phyloP scores from a whole-genome alignment of 2,797 vertebrate species.

The Leucoraja ocellata region DNA sequence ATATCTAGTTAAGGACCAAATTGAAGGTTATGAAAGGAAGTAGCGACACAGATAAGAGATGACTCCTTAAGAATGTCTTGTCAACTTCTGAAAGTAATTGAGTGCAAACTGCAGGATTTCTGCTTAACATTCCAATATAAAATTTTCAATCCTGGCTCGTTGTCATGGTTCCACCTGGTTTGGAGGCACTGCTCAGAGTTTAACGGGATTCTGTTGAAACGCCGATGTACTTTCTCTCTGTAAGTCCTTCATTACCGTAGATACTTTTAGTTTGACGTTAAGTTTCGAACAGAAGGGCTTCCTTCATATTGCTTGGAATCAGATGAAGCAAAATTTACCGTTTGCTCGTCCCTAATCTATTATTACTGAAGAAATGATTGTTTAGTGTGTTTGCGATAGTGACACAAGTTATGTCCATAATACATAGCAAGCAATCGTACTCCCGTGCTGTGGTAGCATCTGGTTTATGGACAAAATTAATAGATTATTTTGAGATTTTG shows the following conservation, averaged over 20 bases:
- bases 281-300: neutral
- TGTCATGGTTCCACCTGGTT: neutral
- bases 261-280: neutral
- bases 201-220: neutral
- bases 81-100: neutral
- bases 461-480: slow-evolving; percentile 1
- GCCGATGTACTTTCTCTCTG: neutral
- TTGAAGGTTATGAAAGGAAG: neutral
- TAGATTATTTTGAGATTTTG: neutral
- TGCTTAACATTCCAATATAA: neutral
- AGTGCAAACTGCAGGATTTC: neutral
- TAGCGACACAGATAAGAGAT: neutral
- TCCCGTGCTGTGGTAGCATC: neutral
- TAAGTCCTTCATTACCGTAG: neutral
- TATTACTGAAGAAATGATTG: neutral
- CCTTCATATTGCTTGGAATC: neutral
- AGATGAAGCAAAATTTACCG: neutral
- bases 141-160: neutral
- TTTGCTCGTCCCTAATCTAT: neutral
- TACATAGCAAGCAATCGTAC: neutral
- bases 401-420: neutral
- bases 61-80: neutral
- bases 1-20: neutral
- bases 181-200: neutral
- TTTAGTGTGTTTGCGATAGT: neutral